phyloP scores from a whole-genome alignment of 2,888 invertebrate genomes.

The Eucera pruinosa region DNA sequence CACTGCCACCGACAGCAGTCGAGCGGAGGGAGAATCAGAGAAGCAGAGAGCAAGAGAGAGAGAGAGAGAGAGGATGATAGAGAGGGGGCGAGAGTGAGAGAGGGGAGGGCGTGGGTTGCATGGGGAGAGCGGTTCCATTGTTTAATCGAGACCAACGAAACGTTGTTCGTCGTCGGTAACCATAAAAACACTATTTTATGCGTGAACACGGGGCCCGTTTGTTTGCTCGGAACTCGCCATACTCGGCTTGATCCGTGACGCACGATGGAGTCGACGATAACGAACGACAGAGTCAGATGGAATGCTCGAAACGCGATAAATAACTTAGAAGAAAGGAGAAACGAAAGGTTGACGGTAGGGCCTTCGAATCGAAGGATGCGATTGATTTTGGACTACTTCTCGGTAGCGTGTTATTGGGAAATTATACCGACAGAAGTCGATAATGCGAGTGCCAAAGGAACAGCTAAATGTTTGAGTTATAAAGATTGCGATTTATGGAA shows the following conservation, averaged over 20 bases:
- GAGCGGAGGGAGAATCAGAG: slow-evolving; percentile 60
- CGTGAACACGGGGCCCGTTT: slow-evolving; percentile 50
- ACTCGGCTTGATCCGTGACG: slow-evolving; percentile 56
- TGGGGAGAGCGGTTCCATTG: slow-evolving; percentile 78
- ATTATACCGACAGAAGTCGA: background rate
- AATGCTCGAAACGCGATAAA: slow-evolving; percentile 51
- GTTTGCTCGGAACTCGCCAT: slow-evolving; percentile 46
- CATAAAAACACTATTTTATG: slow-evolving; percentile 63
- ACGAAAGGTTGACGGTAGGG: background rate
- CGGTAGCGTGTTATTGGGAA: too few species aligned
- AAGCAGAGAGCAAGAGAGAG: slow-evolving; percentile 32
- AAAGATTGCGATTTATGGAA: too few species aligned
- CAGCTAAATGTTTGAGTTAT: too few species aligned
- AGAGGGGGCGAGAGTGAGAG: slow-evolving; percentile 39
- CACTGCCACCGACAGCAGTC: slow-evolving; percentile 80
- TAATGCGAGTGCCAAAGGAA: too few species aligned
- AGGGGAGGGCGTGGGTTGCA: slow-evolving; percentile 40
- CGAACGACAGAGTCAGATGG: slow-evolving; percentile 28
- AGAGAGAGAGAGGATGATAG: slow-evolving; percentile 50
- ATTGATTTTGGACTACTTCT: background rate
- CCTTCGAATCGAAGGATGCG: slow-evolving; percentile 1
- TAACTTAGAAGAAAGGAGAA: slow-evolving; percentile 7
- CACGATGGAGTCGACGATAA: slow-evolving; percentile 51
- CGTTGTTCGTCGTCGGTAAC: slow-evolving; percentile 63
- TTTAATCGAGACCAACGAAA: slow-evolving; percentile 79